A percentile compares a stretch with the other conserved stretches of the same genome.
Evolutionary conservation across 2,113 vertebrate genomes (phyloP).

Genomic region (Clupea harengus): DNA sequence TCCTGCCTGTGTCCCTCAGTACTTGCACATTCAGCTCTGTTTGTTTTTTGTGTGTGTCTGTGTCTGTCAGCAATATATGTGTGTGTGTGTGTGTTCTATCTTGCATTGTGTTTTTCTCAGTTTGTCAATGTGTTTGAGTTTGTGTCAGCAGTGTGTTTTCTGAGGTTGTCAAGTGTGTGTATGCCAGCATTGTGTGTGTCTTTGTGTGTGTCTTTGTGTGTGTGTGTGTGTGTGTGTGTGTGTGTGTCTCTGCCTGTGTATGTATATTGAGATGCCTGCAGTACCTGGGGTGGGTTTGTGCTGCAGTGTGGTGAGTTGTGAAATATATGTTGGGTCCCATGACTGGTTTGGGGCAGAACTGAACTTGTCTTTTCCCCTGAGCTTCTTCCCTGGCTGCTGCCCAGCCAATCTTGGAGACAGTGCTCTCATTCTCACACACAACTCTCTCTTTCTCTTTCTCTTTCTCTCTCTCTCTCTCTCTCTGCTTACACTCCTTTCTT

Average conservation of each 20-base stretch:
- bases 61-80: slow-evolving; percentile 27
- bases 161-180: neutral
- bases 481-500: neutral
- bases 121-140: slow-evolving; percentile 18
- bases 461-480: neutral
- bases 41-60: neutral
- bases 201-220: slow-evolving; percentile 5
- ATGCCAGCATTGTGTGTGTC: neutral
- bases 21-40: slow-evolving; percentile 20
- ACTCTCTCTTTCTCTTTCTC: slow-evolving; percentile 38
- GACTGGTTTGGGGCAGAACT: slow-evolving; percentile 64
- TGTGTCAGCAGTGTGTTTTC: slow-evolving; percentile 10
- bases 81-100: slow-evolving; percentile 32
- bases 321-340: slow-evolving; percentile 61
- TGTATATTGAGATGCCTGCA: slow-evolving; percentile 1
- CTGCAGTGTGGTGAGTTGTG: slow-evolving; percentile 52
- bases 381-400: slow-evolving; percentile 23
- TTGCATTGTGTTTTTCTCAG: neutral
- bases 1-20: slow-evolving; percentile 4
- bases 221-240: neutral
- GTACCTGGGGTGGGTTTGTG: slow-evolving; percentile 23
- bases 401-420: slow-evolving; percentile 52
- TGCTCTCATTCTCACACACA: slow-evolving; percentile 58
- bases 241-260: neutral
- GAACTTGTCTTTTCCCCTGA: slow-evolving; percentile 53